Base-by-base conservation (phyloP, 2,113 vertebrate species). In the Indicator indicator region DNA sequence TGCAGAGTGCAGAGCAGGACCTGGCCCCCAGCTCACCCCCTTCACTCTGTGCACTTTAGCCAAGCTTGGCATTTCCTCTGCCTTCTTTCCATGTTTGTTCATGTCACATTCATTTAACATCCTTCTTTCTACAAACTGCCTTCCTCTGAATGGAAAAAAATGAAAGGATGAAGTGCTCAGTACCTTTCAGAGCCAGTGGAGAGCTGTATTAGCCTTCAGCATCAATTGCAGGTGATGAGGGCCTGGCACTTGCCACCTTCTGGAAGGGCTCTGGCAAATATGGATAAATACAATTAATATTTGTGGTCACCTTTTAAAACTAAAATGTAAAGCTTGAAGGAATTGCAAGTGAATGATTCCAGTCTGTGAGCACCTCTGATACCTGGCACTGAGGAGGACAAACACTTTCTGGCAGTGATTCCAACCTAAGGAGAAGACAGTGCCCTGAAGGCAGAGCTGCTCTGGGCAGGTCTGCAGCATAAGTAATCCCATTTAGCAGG, bases 281-380 rank as follows among this genome's bases (percentile, higher is more conserved):
- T 38, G 11, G 33, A 5, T 81, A 70, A 85, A 42, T 76, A 79
- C 91, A 91, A 88, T 27, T 15, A 90, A 50, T 89, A 68, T 86
- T 94, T 95, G 38, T 23, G 62, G 40, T 56, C 59, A 74, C 42
- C 42, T 44, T 44, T 44, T 14, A 96, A 91, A 94, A 74, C 73
- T 58, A 27, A 74, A 91, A 74, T 78, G 48, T 62, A 65, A 88
- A 93, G 58, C 74, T 59, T 30, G 30, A 78, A 76, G 68, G 62
- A 58, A 74, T 75, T 84, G 40, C 46, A 59, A 52, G 59, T 64
- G 20, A 86, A 73, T 76, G 3, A 62, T 87, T 72, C 15, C 27
- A 71, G 79, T 73, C 75, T 58, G 50, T 52, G 23, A 23, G 50
- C 50, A 52, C 24, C 55, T 82, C 62, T 71, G 58, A 85, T 69